Conservation (phyloP, 2,797 vertebrate species). For the Dallia pectoralis region DNA sequence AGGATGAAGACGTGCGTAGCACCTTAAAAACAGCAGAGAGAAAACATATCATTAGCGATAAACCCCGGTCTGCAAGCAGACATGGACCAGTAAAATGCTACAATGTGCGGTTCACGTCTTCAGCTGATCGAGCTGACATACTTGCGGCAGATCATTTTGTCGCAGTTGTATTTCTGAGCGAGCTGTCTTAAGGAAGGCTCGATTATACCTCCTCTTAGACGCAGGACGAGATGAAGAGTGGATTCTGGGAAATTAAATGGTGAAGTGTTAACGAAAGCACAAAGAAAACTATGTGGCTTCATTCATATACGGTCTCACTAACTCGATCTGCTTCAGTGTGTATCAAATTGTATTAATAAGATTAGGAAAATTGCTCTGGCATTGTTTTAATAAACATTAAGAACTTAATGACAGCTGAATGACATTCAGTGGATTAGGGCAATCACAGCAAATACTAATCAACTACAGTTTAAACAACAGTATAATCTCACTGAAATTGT, state of each 20-base stretch:
- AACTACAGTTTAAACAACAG: neutral
- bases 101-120: neutral
- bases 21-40: constrained; percentile 66
- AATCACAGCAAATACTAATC: neutral
- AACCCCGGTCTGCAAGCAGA: neutral
- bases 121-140: constrained; percentile 54
- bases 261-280: neutral
- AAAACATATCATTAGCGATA: neutral
- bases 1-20: constrained; percentile 92
- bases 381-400: neutral
- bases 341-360: neutral
- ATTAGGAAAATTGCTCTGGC: neutral
- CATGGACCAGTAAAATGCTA: neutral
- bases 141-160: constrained; percentile 99
- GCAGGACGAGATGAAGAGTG: constrained; percentile 92
- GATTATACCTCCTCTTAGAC: constrained; percentile 93
- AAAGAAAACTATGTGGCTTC: neutral
- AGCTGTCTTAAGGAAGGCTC: constrained; percentile 94
- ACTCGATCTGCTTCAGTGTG: neutral
- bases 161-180: constrained; percentile 98
- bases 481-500: neutral
- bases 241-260: constrained; percentile 64
- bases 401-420: neutral
- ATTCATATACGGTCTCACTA: neutral
- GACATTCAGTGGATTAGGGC: neutral